Conservation (phyloP, 2,113 vertebrate species). For the Phalacrocorax pelagicus region DNA sequence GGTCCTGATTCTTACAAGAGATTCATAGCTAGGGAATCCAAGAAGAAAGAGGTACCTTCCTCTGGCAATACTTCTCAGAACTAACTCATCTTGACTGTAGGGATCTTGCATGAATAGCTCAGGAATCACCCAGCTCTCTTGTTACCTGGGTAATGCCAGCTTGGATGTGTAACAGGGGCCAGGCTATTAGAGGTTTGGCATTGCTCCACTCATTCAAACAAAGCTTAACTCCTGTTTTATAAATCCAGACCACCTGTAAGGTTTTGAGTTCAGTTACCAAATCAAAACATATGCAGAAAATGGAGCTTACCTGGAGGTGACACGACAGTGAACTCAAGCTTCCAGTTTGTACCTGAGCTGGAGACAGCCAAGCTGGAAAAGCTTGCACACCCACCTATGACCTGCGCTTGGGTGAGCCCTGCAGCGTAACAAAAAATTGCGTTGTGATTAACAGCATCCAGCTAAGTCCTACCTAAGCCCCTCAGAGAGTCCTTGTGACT, state of each 20-base stretch:
- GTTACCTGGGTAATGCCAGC: not conserved
- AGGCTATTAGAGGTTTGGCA: not conserved
- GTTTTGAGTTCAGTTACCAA: not conserved
- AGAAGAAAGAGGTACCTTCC: not conserved
- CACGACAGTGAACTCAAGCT: conserved; percentile 72
- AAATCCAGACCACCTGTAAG: not conserved
- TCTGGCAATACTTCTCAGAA: not conserved
- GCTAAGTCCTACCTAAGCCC: not conserved
- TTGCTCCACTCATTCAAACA: not conserved
- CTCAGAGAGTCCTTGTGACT: not conserved
- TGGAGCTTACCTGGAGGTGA: conserved; percentile 73
- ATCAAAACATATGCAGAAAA: not conserved
- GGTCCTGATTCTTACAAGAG: not conserved
- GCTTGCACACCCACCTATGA: conserved; percentile 67
- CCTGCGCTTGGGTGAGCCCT: conserved; percentile 67
- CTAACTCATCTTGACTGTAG: not conserved
- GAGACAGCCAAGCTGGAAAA: conserved; percentile 73
- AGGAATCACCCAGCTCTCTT: not conserved
- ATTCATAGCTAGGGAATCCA: not conserved
- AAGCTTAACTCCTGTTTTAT: not conserved
- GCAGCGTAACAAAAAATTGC: not conserved
- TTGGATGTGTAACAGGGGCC: not conserved
- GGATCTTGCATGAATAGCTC: not conserved
- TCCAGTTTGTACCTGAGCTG: conserved; percentile 70
- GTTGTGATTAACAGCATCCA: not conserved